Conservation (phyloP, 1,140 invertebrate genomes). For the Nasonia longicornis region DNA sequence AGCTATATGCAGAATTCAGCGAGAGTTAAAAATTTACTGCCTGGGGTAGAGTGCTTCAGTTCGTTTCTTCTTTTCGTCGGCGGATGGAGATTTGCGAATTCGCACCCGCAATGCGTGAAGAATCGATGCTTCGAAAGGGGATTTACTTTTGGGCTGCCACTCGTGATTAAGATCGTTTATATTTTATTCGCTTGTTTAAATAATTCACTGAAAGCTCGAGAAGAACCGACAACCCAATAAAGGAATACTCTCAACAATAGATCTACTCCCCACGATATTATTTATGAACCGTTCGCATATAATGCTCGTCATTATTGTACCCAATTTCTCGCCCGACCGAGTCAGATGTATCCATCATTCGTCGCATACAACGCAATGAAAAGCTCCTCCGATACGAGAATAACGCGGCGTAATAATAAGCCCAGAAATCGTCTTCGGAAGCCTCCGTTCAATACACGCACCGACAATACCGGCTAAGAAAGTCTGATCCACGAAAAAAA, state of each 20-base stretch:
- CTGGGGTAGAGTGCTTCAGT: not conserved
- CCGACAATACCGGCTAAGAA: not conserved
- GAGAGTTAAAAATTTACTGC: not conserved
- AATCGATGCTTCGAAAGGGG: not conserved
- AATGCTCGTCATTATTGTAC: not conserved
- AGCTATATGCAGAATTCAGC: not conserved
- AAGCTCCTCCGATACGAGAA: not conserved
- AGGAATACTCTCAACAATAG: not conserved
- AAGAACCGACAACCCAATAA: not conserved
- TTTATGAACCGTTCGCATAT: not conserved
- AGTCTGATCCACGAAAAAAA: not conserved
- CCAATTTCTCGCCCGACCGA: not conserved
- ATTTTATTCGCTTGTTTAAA: too few relatives aligned
- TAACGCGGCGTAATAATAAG: constrained; percentile 7
- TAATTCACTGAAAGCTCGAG: too few relatives aligned
- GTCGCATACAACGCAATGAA: not conserved
- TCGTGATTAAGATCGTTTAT: too few relatives aligned
- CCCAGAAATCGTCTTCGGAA: not conserved
- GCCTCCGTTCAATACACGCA: not conserved
- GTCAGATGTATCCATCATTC: not conserved
- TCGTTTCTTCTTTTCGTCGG: not conserved
- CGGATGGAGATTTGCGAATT: not conserved
- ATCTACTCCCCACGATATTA: not conserved
- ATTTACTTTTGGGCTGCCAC: too few relatives aligned
- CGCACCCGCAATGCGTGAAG: not conserved